Conservation (phyloP, 2,888 invertebrate genomes). For the Conops quadrifasciatus region DNA sequence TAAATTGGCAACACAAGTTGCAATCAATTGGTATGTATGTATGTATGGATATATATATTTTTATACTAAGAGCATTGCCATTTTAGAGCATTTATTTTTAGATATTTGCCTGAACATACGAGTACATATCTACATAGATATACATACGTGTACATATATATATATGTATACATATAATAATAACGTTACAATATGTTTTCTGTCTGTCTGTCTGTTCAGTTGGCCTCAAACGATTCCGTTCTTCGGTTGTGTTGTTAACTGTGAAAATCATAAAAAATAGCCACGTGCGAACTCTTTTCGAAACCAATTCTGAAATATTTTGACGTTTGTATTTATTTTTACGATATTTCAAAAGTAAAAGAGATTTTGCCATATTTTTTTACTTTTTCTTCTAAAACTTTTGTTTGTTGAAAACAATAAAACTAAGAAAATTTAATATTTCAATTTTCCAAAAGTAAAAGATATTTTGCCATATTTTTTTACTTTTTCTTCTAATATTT, state of each 20-base stretch:
- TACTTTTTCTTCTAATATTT: no score
- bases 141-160: neutral
- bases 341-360: neutral
- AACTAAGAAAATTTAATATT: neutral
- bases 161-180: neutral
- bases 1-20: no score
- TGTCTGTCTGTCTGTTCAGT: neutral
- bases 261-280: neutral
- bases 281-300: neutral
- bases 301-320: neutral
- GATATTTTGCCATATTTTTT: no score
- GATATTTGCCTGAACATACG: no score
- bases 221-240: constrained; percentile 1
- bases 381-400: neutral
- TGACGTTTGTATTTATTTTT: neutral
- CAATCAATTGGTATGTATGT: no score
- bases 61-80: no score
- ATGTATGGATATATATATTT: no score
- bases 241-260: neutral
- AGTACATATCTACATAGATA: neutral
- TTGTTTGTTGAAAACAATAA: neutral
- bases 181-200: neutral
- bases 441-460: no score
- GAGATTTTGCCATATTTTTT: no score
- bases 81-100: no score